A percentile compares a stretch with the other conserved stretches of the same genome.
Conservation (phyloP, 92 coral and sea anemone species). For the Phenganax marumi region DNA sequence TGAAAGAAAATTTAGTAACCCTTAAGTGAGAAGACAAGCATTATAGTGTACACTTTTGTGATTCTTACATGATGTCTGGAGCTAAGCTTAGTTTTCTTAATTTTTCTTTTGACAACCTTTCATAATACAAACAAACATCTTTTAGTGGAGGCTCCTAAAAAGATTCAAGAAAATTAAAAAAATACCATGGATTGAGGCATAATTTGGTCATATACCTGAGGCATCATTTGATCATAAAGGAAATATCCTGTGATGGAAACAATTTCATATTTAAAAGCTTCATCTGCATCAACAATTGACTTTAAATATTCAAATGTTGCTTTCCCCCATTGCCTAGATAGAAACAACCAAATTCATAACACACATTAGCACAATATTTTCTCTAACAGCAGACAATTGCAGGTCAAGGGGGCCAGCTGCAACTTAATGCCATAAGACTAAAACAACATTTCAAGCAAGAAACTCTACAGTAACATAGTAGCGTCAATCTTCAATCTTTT, state of each 20-base stretch:
- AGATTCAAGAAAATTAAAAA: not conserved
- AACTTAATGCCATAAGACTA: too few species aligned
- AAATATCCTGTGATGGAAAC: conserved; percentile 1
- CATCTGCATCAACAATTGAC: not conserved
- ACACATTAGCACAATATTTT: not conserved
- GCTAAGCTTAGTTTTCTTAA: not conserved
- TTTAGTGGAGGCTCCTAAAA: not conserved
- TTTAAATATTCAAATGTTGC: conserved; percentile 9
- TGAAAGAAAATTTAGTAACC: not conserved
- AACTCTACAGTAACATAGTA: not conserved
- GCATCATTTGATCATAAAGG: conserved; percentile 18
- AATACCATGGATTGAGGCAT: not conserved
- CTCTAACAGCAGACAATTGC: not conserved
- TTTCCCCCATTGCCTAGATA: conserved; percentile 29
- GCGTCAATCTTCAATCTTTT: not conserved
- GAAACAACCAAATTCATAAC: not conserved
- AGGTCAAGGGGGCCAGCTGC: too few species aligned
- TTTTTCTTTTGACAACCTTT: conserved; percentile 13
- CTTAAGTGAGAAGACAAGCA: not conserved
- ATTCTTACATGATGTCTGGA: conserved; percentile 10
- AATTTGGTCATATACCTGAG: not conserved
- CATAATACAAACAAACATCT: not conserved
- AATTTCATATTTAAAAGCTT: not conserved
- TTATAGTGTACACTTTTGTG: not conserved
- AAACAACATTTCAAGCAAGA: not conserved